Percentiles rank a stretch among this genome's conserved stretches.
Evolutionary conservation across 2,888 invertebrate genomes (phyloP).

Genomic region (Marronus borbonicus): DNA sequence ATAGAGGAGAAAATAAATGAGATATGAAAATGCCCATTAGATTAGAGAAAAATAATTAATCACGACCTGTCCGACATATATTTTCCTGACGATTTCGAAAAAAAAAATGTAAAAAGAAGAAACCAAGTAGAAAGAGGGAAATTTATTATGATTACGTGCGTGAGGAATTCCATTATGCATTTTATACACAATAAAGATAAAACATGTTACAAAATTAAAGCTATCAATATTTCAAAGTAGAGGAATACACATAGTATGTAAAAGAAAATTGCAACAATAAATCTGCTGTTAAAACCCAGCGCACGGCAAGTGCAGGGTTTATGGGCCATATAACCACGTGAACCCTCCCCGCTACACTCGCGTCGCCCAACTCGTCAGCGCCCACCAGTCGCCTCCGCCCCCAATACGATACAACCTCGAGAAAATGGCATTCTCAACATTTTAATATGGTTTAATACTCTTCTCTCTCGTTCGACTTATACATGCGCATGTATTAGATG

Average conservation of each 20-base stretch:
- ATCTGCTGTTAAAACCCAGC: slow-evolving; percentile 66
- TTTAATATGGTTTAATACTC: slow-evolving; percentile 64
- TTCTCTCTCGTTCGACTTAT: slow-evolving; percentile 27
- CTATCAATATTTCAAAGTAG: slow-evolving; percentile 63
- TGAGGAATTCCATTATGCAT: slow-evolving; percentile 50
- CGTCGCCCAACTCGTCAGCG: slow-evolving; percentile 34
- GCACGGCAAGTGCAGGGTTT: slow-evolving; percentile 65
- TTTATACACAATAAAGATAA: slow-evolving; percentile 52
- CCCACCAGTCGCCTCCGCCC: slow-evolving; percentile 44
- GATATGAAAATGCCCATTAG: slow-evolving; percentile 44
- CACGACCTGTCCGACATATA: slow-evolving; percentile 31
- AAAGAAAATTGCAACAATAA: slow-evolving; percentile 69
- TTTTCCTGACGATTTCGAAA: slow-evolving; percentile 33
- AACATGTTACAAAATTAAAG: slow-evolving; percentile 61
- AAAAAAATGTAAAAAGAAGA: slow-evolving; percentile 13
- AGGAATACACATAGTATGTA: slow-evolving; percentile 62
- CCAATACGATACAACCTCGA: slow-evolving; percentile 59
- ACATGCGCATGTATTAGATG: slow-evolving; percentile 5
- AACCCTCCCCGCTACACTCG: slow-evolving; percentile 54
- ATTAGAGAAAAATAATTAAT: slow-evolving; percentile 47
- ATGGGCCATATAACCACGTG: slow-evolving; percentile 64
- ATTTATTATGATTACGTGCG: slow-evolving; percentile 49
- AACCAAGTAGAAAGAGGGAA: slow-evolving; percentile 27
- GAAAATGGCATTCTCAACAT: slow-evolving; percentile 63
- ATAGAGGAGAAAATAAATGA: slow-evolving; percentile 26